Evolutionary conservation across 2,888 invertebrate genomes (phyloP).

Genomic region (Luffia ferchaultella): DNA sequence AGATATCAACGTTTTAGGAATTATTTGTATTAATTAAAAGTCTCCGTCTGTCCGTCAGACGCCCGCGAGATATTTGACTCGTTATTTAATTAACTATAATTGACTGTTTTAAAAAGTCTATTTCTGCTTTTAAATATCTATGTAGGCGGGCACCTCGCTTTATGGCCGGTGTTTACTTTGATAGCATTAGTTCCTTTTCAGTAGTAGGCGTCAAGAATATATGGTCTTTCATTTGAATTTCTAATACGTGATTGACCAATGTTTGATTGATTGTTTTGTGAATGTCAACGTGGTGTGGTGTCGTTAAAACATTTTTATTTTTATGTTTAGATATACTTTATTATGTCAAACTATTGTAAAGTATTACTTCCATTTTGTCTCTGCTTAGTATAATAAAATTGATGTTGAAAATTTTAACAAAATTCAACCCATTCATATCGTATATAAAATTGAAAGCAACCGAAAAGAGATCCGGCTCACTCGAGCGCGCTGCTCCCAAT

Average conservation of each 20-base stretch:
- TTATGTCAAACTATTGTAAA: too few relatives aligned
- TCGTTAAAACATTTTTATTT: too few relatives aligned
- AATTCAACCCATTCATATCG: too few relatives aligned
- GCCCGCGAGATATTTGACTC: neutral
- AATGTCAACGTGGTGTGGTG: neutral
- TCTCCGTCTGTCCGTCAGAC: too few relatives aligned
- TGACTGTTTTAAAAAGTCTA: neutral
- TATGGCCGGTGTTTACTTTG: neutral
- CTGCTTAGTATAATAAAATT: too few relatives aligned
- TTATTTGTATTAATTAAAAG: too few relatives aligned
- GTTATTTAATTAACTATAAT: neutral
- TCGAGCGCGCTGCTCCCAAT: constrained; percentile 5
- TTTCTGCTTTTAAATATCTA: too few relatives aligned
- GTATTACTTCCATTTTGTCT: too few relatives aligned
- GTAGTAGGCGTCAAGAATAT: neutral
- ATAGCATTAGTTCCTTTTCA: neutral
- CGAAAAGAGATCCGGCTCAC: neutral
- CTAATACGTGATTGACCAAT: neutral
- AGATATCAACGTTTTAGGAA: too few relatives aligned
- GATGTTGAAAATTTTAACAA: too few relatives aligned
- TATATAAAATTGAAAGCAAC: neutral
- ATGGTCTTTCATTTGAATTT: neutral
- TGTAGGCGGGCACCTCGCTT: neutral
- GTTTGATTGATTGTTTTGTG: neutral
- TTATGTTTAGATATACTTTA: too few relatives aligned